A percentile compares a stretch with the other conserved stretches of the same genome.
Conservation (phyloP, 2,113 vertebrate species). For the Agapornis roseicollis region DNA sequence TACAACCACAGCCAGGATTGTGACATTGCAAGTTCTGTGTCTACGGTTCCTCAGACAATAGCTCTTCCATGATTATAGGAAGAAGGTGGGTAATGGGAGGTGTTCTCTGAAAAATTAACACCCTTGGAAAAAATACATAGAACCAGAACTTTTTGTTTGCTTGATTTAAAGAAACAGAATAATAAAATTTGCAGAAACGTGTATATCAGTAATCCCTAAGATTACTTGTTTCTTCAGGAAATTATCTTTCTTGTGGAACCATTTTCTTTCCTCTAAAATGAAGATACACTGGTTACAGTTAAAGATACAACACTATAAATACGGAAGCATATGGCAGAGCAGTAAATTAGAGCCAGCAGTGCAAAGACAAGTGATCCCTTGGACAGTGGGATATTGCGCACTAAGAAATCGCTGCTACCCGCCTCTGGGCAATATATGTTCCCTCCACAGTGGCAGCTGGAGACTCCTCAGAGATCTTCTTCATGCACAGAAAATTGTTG, state of each 20-base stretch:
- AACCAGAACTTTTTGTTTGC: background rate
- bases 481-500: background rate
- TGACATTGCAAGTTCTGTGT: background rate
- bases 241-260: background rate
- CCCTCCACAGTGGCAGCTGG: background rate
- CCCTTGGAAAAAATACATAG: background rate
- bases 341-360: background rate
- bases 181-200: background rate
- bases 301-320: conserved; percentile 26
- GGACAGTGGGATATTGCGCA: background rate
- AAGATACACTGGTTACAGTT: background rate
- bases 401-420: background rate
- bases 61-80: background rate
- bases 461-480: background rate
- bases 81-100: background rate
- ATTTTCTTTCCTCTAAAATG: conserved; percentile 4
- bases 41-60: background rate
- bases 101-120: background rate
- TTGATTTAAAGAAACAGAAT: background rate
- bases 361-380: background rate
- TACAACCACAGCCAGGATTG: background rate
- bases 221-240: background rate
- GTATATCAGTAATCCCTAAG: background rate
- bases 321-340: background rate
- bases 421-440: background rate